Conservation (phyloP, 2,113 vertebrate genomes). For the Junco hyemalis region DNA sequence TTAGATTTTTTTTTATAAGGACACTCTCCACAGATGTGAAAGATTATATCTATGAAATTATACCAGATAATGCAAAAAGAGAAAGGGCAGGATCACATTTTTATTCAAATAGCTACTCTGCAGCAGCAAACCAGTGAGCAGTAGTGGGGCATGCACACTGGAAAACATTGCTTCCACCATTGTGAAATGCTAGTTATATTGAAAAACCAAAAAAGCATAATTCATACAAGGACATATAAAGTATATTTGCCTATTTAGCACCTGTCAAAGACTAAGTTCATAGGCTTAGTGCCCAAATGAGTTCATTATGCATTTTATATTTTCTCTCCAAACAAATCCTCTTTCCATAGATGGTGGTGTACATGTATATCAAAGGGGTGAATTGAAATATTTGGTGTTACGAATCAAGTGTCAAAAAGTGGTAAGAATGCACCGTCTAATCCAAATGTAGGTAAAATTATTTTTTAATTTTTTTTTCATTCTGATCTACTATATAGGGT, state of each 20-base stretch:
- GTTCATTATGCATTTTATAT: neutral
- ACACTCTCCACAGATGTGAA: neutral
- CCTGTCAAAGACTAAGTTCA: neutral
- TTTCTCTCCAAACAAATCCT: neutral
- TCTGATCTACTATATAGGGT: neutral
- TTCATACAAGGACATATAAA: neutral
- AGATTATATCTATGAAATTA: neutral
- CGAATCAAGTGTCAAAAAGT: neutral
- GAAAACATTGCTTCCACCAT: neutral
- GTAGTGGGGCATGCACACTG: rapidly evolving
- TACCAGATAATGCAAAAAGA: neutral
- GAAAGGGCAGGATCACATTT: rapidly evolving
- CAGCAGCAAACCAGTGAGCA: neutral
- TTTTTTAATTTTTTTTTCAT: neutral
- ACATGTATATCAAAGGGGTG: neutral
- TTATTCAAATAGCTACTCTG: neutral
- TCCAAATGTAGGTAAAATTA: neutral
- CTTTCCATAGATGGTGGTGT: neutral
- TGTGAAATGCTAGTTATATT: neutral
- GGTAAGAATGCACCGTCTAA: neutral
- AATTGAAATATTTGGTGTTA: neutral
- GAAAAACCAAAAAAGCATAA: neutral
- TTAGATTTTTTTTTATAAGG: neutral
- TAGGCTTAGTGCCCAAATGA: neutral
- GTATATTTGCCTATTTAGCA: neutral